Conservation (phyloP, 2,113 vertebrate species). For the Mungos mungo region DNA sequence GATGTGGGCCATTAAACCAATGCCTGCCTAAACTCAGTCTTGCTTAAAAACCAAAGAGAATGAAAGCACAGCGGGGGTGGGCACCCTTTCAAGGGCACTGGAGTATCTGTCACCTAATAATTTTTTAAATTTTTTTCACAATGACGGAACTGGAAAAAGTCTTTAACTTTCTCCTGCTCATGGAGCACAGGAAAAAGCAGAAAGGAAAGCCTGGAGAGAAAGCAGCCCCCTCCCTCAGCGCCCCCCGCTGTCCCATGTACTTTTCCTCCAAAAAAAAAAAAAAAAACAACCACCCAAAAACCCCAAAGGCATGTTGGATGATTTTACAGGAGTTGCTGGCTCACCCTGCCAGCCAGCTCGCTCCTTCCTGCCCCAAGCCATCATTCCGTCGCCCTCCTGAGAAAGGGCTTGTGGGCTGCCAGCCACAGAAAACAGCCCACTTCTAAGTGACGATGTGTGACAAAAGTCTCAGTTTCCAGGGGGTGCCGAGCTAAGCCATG, state of each 20-base stretch:
- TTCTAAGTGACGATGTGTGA: background rate
- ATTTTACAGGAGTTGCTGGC: background rate
- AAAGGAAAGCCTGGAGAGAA: background rate
- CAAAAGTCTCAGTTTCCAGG: background rate
- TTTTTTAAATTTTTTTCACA: constrained; percentile 31
- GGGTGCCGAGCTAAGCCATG: background rate
- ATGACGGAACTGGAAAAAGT: constrained; percentile 49
- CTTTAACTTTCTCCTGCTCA: constrained; percentile 22
- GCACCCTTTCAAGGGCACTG: background rate
- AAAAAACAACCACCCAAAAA: background rate
- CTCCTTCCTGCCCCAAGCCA: background rate
- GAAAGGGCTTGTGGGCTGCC: background rate
- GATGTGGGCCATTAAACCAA: background rate
- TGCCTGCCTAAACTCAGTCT: background rate
- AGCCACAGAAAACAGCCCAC: background rate
- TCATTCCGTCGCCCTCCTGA: background rate
- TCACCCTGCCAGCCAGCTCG: background rate
- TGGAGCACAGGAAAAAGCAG: background rate
- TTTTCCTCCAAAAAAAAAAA: background rate
- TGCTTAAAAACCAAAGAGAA: background rate
- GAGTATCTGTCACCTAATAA: constrained; percentile 60
- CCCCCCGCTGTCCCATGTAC: background rate
- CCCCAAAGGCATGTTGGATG: background rate
- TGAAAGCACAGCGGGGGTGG: background rate
- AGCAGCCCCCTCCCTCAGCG: background rate